phyloP scores from a whole-genome alignment of 2,888 invertebrate species.

The Prionchulus punctatus region DNA sequence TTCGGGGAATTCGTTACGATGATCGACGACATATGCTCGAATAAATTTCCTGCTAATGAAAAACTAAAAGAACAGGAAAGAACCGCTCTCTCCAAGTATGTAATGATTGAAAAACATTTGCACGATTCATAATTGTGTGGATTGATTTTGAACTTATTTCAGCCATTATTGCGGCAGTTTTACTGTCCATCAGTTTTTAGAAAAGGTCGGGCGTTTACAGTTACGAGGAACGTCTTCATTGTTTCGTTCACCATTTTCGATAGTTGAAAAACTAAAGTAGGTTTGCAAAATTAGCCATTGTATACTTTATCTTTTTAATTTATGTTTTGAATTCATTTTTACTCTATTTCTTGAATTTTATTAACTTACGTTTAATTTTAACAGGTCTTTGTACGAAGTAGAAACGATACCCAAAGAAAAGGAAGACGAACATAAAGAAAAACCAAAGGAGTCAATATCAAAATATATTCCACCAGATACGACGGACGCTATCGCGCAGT shows the following conservation, averaged over 20 bases:
- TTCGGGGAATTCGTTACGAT: neutral
- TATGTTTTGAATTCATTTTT: neutral
- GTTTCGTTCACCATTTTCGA: conserved; percentile 39
- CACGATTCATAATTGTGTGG: neutral
- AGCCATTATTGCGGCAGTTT: conserved; percentile 17
- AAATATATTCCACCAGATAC: too few species aligned
- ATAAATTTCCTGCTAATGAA: neutral
- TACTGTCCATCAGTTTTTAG: conserved; percentile 43
- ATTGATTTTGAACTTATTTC: neutral
- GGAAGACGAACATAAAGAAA: too few species aligned
- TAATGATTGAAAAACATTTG: too few species aligned
- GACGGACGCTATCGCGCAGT: too few species aligned
- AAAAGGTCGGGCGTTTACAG: conserved; percentile 48
- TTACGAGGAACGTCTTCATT: conserved; percentile 51
- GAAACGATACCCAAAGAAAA: too few species aligned
- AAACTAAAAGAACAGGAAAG: neutral
- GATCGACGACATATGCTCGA: neutral
- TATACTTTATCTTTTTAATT: neutral
- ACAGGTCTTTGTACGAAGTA: too few species aligned
- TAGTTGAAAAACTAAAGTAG: conserved; percentile 3
- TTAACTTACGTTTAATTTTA: too few species aligned
- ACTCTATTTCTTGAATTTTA: too few species aligned
- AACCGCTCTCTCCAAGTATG: neutral
- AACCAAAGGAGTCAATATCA: too few species aligned
- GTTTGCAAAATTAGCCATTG: too few species aligned